Evolutionary conservation across 2,888 invertebrate species (phyloP).

Genomic region (Rhaphigaster nebulosa): DNA sequence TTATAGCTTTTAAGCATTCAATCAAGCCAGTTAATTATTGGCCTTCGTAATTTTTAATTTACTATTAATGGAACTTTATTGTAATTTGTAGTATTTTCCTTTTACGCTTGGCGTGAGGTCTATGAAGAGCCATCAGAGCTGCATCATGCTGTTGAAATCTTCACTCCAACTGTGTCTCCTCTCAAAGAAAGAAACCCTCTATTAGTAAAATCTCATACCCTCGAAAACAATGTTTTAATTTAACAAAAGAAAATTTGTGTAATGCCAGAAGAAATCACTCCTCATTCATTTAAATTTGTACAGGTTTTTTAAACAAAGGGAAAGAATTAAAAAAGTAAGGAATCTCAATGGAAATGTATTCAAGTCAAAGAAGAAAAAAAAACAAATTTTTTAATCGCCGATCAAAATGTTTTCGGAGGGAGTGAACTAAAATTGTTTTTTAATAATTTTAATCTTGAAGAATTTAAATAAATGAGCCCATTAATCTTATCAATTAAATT

Average conservation of each 20-base stretch:
- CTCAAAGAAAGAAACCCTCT: conserved; percentile 64
- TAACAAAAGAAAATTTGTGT: conserved; percentile 30
- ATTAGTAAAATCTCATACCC: conserved; percentile 61
- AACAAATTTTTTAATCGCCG: not conserved
- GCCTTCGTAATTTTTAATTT: not conserved
- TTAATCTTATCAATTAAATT: too few species aligned
- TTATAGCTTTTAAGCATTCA: not conserved
- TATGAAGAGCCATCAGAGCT: conserved; percentile 39
- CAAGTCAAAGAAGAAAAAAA: not conserved
- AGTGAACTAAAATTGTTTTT: not conserved
- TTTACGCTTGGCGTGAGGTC: conserved; percentile 42
- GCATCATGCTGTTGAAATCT: conserved; percentile 21
- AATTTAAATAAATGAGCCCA: not conserved
- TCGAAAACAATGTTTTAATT: conserved; percentile 42
- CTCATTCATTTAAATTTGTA: not conserved
- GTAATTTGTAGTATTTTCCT: not conserved
- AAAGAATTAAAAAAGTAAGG: not conserved
- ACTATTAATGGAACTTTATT: not conserved
- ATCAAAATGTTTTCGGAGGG: not conserved
- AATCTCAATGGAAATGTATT: conserved; percentile 33
- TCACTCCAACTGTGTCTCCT: conserved; percentile 58
- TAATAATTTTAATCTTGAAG: not conserved
- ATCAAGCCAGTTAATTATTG: conserved; percentile 3
- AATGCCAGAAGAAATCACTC: conserved; percentile 53
- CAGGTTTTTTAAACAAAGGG: not conserved